These are phyloP conservation scores for Crocuta crocuta DNA, from an alignment of 2,113 vertebrate genomes.

Conservation along the genomic window DNA sequence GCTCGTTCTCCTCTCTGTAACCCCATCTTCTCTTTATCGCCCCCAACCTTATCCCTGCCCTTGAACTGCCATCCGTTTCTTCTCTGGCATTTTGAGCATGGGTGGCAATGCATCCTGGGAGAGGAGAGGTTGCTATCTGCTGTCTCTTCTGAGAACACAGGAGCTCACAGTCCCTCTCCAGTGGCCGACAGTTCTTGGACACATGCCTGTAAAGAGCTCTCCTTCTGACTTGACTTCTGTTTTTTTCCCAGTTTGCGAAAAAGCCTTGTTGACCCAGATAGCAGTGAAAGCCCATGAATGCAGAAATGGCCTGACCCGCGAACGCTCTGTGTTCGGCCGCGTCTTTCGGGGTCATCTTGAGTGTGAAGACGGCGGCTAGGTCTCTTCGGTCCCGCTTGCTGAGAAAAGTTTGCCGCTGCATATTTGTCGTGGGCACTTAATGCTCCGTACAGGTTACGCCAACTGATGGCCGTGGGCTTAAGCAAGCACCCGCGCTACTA, in stretches of 20 bases:
- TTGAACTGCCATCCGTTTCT: neutral
- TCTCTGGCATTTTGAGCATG: conserved; percentile 28
- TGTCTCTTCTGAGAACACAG: conserved; percentile 25
- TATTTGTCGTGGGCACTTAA: neutral
- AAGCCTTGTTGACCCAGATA: neutral
- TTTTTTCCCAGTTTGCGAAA: neutral
- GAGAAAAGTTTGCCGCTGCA: neutral
- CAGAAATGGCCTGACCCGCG: neutral
- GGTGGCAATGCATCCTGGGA: neutral
- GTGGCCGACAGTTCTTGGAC: neutral
- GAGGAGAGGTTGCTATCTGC: conserved; percentile 18
- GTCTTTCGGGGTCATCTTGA: neutral
- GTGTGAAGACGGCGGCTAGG: neutral
- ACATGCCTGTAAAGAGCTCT: conserved; percentile 32
- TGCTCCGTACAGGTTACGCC: neutral
- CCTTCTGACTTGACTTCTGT: conserved; percentile 17
- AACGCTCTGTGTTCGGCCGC: neutral
- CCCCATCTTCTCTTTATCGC: neutral
- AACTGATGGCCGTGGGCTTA: conserved; percentile 33
- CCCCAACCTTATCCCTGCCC: neutral
- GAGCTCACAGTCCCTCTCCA: neutral
- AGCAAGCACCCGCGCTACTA: neutral
- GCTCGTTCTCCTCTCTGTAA: neutral
- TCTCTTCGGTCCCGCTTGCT: neutral
- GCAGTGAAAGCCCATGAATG: conserved; percentile 7